Evolutionary conservation across 2,113 vertebrate species (phyloP).

Genomic region (Agelaius phoeniceus): DNA sequence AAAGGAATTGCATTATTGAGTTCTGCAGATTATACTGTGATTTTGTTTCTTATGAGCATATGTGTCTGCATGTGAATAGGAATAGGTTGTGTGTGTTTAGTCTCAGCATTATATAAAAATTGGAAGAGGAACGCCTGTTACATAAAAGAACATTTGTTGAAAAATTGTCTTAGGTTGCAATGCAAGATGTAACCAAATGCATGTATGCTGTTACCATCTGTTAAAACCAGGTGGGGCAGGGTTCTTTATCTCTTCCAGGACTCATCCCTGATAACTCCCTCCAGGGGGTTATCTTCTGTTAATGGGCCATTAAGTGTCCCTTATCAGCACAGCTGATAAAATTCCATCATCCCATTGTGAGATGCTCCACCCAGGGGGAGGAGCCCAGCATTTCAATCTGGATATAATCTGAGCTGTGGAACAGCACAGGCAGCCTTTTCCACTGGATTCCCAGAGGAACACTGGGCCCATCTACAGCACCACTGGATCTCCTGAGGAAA

Average conservation of each 20-base stretch:
- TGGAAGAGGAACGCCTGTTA: not conserved
- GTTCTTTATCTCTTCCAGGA: not conserved
- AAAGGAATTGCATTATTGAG: not conserved
- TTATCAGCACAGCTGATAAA: not conserved
- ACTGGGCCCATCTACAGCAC: too few species aligned
- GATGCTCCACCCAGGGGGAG: not conserved
- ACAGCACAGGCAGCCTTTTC: not conserved
- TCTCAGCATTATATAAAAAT: not conserved
- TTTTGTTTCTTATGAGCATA: not conserved
- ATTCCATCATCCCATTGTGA: not conserved
- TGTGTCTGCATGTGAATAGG: not conserved
- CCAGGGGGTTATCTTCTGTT: not conserved
- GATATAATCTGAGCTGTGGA: not conserved
- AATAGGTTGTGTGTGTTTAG: not conserved
- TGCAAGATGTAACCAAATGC: not conserved
- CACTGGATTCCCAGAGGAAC: not conserved
- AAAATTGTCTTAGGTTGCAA: not conserved
- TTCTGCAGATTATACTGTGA: not conserved
- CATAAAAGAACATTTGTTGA: too few species aligned
- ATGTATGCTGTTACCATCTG: not conserved
- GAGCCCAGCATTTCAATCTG: not conserved
- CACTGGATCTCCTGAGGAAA: not conserved
- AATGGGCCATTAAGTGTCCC: not conserved
- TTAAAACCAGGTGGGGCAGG: not conserved
- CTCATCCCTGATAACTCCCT: not conserved